phyloP scores from a whole-genome alignment of 2,797 vertebrate genomes.

The Leptoclinus maculatus region DNA sequence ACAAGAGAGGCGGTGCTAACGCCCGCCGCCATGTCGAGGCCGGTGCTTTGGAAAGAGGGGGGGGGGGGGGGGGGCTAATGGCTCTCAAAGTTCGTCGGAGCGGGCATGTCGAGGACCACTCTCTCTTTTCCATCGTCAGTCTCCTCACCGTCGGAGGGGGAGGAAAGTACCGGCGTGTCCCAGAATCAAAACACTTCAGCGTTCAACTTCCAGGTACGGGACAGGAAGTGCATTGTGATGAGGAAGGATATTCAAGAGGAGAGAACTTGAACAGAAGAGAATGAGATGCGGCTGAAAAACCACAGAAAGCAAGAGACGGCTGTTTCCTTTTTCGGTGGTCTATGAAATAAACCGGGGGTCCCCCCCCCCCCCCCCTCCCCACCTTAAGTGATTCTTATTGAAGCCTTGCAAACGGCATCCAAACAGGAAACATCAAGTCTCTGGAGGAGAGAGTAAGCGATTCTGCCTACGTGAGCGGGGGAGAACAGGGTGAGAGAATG shows the following conservation, averaged over 20 bases:
- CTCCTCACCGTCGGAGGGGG: slow-evolving; percentile 51
- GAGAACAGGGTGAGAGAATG: slow-evolving; percentile 19
- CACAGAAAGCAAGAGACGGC: slow-evolving; percentile 32
- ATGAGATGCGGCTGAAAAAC: slow-evolving; percentile 28
- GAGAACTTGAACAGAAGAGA: background rate
- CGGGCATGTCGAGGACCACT: slow-evolving; percentile 69
- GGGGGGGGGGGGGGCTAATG: slow-evolving; percentile 49
- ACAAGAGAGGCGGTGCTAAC: too few relatives aligned
- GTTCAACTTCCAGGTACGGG: slow-evolving; percentile 32
- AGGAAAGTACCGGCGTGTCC: slow-evolving; percentile 48
- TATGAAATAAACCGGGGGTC: slow-evolving; percentile 2
- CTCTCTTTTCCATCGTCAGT: slow-evolving; percentile 61
- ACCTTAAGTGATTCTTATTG: slow-evolving; percentile 53
- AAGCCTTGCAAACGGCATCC: slow-evolving; percentile 48
- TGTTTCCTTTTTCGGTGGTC: slow-evolving; percentile 28
- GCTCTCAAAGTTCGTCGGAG: slow-evolving; percentile 59
- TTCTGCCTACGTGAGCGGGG: slow-evolving; percentile 7
- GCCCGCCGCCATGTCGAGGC: slow-evolving; percentile 31
- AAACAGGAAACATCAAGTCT: slow-evolving; percentile 53
- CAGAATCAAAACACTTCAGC: background rate
- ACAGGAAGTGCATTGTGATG: background rate
- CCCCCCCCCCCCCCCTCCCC: slow-evolving; percentile 5
- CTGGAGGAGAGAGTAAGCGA: slow-evolving; percentile 27
- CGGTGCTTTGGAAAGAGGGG: slow-evolving; percentile 44
- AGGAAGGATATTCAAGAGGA: slow-evolving; percentile 2